Percentiles rank a stretch among this genome's conserved stretches.
These are phyloP conservation scores for Trachelus tabidus DNA, from an alignment of 2,888 invertebrate species.

Conservation along the genomic window DNA sequence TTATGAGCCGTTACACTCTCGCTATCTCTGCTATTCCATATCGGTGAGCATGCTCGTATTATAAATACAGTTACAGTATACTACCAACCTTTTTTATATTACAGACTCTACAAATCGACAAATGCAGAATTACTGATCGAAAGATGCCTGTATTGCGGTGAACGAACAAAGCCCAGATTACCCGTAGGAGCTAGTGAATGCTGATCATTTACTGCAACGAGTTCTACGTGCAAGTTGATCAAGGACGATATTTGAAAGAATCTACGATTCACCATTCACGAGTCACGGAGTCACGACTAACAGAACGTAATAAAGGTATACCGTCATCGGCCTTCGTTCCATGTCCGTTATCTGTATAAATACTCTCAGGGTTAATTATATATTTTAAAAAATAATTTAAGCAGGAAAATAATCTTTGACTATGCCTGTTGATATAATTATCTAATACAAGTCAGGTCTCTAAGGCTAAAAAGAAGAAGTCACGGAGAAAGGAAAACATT, in stretches of 20 bases:
- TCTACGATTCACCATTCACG: not conserved
- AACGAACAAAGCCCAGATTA: not conserved
- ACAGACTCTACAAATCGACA: not conserved
- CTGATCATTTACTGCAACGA: not conserved
- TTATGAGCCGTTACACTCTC: not conserved
- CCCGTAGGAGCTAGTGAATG: not conserved
- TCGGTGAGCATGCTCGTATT: not conserved
- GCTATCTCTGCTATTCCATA: not conserved
- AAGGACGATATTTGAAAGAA: not conserved
- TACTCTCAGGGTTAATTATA: not conserved
- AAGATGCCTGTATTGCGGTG: not conserved
- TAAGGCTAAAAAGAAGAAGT: not conserved
- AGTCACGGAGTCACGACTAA: not conserved
- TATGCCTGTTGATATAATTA: not conserved
- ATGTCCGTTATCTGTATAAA: not conserved
- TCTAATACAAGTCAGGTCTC: not conserved
- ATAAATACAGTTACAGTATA: not conserved
- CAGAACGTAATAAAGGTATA: not conserved
- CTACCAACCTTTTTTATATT: not conserved
- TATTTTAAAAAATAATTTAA: too few relatives aligned
- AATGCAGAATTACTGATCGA: not conserved
- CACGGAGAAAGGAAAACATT: not conserved
- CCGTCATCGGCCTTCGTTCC: not conserved
- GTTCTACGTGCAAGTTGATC: not conserved
- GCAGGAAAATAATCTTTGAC: not conserved